Evolutionary conservation across 2,113 vertebrate genomes (phyloP).

Genomic region (Psettodes erumei): DNA sequence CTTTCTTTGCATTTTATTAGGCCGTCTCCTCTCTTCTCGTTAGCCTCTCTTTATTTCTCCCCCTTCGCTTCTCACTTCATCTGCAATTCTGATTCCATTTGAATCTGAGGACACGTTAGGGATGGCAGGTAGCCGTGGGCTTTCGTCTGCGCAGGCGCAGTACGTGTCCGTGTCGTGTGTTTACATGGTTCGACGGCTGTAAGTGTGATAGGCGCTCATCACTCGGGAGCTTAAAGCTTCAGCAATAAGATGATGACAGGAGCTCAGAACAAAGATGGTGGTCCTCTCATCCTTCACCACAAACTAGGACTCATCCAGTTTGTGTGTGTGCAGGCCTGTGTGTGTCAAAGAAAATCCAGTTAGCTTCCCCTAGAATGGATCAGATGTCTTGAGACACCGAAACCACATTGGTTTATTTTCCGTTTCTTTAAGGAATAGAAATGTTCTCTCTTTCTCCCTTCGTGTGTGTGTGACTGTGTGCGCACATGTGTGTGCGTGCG

Average conservation of each 20-base stretch:
- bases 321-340: slow-evolving; percentile 19
- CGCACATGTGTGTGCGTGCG: slow-evolving; percentile 5
- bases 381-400: slow-evolving; percentile 68
- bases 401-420: slow-evolving; percentile 77
- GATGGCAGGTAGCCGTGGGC: slow-evolving; percentile 22
- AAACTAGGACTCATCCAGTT: slow-evolving; percentile 60
- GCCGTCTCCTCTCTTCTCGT: background rate
- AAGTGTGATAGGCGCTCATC: slow-evolving; percentile 60
- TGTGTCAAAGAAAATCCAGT: slow-evolving; percentile 58
- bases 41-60: slow-evolving; percentile 3
- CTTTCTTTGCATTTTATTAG: slow-evolving; percentile 24
- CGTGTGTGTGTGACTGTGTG: slow-evolving; percentile 30
- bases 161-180: slow-evolving; percentile 22
- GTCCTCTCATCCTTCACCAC: slow-evolving; percentile 65
- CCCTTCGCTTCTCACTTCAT: slow-evolving; percentile 4
- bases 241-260: slow-evolving; percentile 67
- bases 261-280: slow-evolving; percentile 74
- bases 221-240: slow-evolving; percentile 53
- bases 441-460: slow-evolving; percentile 62
- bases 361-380: slow-evolving; percentile 65
- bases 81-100: slow-evolving; percentile 18
- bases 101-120: slow-evolving; percentile 17
- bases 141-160: background rate
- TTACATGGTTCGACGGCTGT: slow-evolving; percentile 28
- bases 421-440: slow-evolving; percentile 75